Conservation (phyloP, 1,140 invertebrate species). For the Trichonephila clavata region DNA sequence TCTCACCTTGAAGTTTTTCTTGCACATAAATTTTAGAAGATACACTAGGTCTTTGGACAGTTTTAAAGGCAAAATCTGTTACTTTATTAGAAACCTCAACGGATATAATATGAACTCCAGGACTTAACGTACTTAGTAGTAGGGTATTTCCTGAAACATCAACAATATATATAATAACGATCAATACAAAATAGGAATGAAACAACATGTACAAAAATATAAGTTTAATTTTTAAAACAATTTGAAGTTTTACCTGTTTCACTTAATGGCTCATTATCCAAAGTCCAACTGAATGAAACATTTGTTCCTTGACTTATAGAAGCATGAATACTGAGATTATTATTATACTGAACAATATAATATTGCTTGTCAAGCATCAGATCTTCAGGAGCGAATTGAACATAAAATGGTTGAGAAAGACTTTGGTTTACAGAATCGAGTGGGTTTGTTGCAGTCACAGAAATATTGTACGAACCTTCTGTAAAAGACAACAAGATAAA, state of each 20-base stretch:
- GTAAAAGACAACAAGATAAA: background rate
- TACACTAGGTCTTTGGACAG: conserved; percentile 22
- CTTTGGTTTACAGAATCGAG: conserved; percentile 44
- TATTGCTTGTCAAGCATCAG: conserved; percentile 50
- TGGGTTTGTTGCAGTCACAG: conserved; percentile 66
- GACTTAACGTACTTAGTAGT: background rate
- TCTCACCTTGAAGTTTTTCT: conserved; percentile 64
- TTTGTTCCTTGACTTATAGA: conserved; percentile 62
- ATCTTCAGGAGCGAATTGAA: conserved; percentile 63
- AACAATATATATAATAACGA: background rate
- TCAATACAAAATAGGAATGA: background rate
- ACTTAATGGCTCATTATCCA: conserved; percentile 29
- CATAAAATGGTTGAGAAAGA: conserved; percentile 57
- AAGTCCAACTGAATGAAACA: conserved; percentile 66
- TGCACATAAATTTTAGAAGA: conserved; percentile 72
- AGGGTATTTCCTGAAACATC: conserved; percentile 47
- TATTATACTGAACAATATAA: conserved; percentile 43
- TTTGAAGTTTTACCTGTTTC: conserved; percentile 27
- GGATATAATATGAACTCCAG: conserved; percentile 47
- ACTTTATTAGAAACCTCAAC: conserved; percentile 71
- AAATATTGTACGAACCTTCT: conserved; percentile 60
- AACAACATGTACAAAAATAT: background rate
- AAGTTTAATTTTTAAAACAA: background rate
- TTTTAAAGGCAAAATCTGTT: conserved; percentile 61
- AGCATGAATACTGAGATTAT: conserved; percentile 34